Conservation (phyloP, 1,140 invertebrate genomes). For the Dreissena polymorpha region DNA sequence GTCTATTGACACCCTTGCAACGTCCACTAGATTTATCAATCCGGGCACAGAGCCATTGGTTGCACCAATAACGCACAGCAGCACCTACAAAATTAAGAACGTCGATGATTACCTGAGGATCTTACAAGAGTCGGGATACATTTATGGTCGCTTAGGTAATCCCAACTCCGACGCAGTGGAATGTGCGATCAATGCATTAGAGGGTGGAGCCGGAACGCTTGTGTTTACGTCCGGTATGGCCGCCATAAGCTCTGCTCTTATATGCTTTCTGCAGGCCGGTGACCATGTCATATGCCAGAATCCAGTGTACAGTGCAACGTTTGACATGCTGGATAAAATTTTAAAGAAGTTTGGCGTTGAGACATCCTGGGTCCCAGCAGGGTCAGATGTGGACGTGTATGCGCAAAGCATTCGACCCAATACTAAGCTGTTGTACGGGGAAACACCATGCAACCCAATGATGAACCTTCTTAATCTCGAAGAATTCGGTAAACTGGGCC, state of each 20-base stretch:
- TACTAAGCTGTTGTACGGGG: constrained; percentile 97
- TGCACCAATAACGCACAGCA: constrained; percentile 71
- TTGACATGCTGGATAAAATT: constrained; percentile 61
- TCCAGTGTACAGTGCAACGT: constrained; percentile 60
- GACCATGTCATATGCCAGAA: constrained; percentile 91
- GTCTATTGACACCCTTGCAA: constrained; percentile 59
- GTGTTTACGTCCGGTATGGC: constrained; percentile 95
- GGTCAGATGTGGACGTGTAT: constrained; percentile 84
- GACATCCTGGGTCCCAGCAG: constrained; percentile 88
- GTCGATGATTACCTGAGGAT: constrained; percentile 70
- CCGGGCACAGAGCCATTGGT: constrained; percentile 66
- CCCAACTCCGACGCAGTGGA: constrained; percentile 94
- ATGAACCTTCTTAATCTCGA: constrained; percentile 94
- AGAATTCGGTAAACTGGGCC: constrained; percentile 85
- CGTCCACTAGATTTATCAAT: constrained; percentile 56
- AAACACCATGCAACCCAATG: constrained; percentile 96
- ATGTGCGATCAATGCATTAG: constrained; percentile 91
- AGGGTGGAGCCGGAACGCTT: constrained; percentile 90
- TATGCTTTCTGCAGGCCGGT: constrained; percentile 88
- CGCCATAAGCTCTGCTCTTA: constrained; percentile 87
- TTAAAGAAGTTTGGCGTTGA: constrained; percentile 85
- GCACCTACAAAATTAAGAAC: constrained; percentile 68
- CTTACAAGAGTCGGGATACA: constrained; percentile 70
- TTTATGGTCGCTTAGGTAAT: constrained; percentile 95
- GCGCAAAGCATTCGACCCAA: constrained; percentile 87